phyloP scores from a whole-genome alignment of 2,113 vertebrate species.

The Prietella phreatophila region DNA sequence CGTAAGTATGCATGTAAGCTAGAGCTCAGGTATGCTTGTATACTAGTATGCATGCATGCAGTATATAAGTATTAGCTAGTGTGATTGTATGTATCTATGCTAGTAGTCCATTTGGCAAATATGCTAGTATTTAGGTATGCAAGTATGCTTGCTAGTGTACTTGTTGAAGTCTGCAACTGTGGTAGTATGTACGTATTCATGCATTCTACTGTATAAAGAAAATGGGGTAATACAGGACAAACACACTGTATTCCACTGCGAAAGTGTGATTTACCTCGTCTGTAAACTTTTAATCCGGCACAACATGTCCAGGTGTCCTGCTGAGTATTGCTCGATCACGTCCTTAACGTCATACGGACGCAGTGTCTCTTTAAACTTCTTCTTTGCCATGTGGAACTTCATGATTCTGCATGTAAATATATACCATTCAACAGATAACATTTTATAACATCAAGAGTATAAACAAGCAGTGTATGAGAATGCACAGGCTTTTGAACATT shows the following conservation, averaged over 20 bases:
- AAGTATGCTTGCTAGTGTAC: neutral
- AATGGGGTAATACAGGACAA: too few relatives aligned
- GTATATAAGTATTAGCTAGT: neutral
- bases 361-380: slow-evolving; percentile 95
- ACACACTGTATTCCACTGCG: neutral
- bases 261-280: slow-evolving; percentile 78
- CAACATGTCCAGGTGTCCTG: slow-evolving; percentile 94
- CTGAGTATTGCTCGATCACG: slow-evolving; percentile 97
- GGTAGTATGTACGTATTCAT: neutral
- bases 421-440: too few relatives aligned
- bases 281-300: slow-evolving; percentile 97
- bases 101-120: neutral
- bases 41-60: neutral
- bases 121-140: neutral
- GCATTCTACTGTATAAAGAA: too few relatives aligned
- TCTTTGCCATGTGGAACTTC: slow-evolving; percentile 97
- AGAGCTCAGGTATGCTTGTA: neutral
- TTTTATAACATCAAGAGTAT: neutral
- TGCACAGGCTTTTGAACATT: neutral
- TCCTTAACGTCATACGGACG: slow-evolving; percentile 97
- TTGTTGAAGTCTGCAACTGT: neutral
- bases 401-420: slow-evolving; percentile 79
- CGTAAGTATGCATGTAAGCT: neutral
- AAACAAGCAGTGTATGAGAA: neutral
- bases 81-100: neutral